Conservation (phyloP, 53 echinoderm and acorn worm species). For the Patiria pectinifera region DNA sequence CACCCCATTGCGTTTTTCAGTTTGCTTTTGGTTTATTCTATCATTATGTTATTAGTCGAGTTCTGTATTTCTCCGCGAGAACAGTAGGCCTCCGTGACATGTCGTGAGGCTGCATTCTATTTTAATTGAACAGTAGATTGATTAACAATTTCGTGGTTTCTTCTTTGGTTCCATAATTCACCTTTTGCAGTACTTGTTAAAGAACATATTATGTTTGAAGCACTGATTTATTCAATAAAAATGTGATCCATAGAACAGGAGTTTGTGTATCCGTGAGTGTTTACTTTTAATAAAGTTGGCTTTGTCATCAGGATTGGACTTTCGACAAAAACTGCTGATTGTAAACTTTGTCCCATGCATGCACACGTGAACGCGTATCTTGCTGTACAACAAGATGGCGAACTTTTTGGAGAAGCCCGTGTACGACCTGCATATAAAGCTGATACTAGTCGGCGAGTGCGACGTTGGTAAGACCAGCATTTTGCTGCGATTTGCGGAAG, state of each 20-base stretch:
- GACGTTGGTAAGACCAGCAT: constrained; percentile 60
- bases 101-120: too few species aligned
- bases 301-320: constrained; percentile 21
- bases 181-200: background rate
- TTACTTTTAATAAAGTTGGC: background rate
- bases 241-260: background rate
- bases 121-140: too few species aligned
- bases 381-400: constrained; percentile 23
- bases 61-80: too few species aligned
- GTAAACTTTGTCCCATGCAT: constrained; percentile 39
- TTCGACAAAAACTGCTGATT: background rate
- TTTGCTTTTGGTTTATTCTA: background rate
- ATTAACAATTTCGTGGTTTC: too few species aligned
- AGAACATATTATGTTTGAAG: background rate
- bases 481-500: constrained; percentile 49
- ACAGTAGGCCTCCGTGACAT: too few species aligned
- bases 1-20: background rate
- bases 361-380: background rate
- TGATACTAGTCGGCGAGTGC: constrained; percentile 45
- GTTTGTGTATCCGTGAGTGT: background rate
- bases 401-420: constrained; percentile 1
- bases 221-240: background rate
- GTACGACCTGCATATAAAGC: constrained; percentile 9
- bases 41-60: background rate
- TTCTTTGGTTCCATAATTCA: too few species aligned